phyloP scores from a whole-genome alignment of 2,888 invertebrate species.

The Imbricaverruca yamaguchii region DNA sequence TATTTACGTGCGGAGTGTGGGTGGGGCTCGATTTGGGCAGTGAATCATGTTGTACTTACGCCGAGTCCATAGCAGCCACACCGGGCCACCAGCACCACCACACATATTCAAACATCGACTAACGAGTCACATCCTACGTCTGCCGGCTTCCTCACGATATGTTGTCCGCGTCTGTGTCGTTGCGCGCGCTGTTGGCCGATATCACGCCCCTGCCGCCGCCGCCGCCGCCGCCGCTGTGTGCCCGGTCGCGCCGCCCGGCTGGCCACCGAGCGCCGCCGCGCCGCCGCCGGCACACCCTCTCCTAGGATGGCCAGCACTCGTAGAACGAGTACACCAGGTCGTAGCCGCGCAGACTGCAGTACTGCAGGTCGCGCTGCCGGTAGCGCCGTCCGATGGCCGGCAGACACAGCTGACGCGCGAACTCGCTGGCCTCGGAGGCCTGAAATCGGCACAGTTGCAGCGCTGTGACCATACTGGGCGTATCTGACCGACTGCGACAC shows the following conservation, averaged over 20 bases:
- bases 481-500: too few relatives aligned
- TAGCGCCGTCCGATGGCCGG: not conserved
- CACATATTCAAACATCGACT: too few relatives aligned
- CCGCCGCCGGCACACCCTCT: not conserved
- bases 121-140: not conserved
- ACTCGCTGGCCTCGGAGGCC: constrained; percentile 9
- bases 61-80: too few relatives aligned
- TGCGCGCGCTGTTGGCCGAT: not conserved
- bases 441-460: not conserved
- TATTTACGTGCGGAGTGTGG: too few relatives aligned
- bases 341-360: constrained; percentile 16
- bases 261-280: not conserved
- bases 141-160: not conserved
- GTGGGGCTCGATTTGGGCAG: too few relatives aligned
- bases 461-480: not conserved
- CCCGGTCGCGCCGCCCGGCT: not conserved
- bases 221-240: not conserved
- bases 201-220: not conserved
- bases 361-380: constrained; percentile 20
- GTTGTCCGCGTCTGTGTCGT: not conserved
- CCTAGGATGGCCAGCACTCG: constrained; percentile 16
- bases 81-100: too few relatives aligned
- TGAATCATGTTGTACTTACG: too few relatives aligned
- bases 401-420: constrained; percentile 6
- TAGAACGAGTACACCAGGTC: constrained; percentile 23